Evolutionary conservation across 2,797 vertebrate genomes (phyloP).

Genomic region (Urocyon cinereoargenteus): DNA sequence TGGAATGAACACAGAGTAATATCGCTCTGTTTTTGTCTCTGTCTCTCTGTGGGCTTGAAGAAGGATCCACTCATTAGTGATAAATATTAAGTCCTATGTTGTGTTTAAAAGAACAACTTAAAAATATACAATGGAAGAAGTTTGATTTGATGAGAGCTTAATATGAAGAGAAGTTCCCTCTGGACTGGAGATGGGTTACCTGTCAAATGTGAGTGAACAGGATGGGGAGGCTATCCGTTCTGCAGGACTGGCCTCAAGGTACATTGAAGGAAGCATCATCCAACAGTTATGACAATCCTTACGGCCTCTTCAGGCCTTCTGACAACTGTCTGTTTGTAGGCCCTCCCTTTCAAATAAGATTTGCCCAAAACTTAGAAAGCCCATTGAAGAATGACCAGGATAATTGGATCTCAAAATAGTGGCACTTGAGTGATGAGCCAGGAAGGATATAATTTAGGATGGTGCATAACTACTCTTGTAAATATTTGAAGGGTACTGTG

Average conservation of each 20-base stretch:
- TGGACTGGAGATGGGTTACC: too few relatives aligned
- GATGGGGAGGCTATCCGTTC: rapidly evolving
- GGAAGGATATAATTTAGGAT: neutral
- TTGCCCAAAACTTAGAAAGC: neutral
- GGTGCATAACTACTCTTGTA: neutral
- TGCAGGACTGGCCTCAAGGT: rapidly evolving
- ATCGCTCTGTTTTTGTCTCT: neutral
- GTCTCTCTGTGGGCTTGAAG: neutral
- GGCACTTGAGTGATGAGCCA: neutral
- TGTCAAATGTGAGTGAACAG: neutral
- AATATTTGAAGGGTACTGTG: neutral
- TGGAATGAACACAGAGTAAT: neutral
- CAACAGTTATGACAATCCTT: neutral
- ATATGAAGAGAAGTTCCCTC: neutral
- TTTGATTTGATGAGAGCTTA: neutral
- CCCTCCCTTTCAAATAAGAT: neutral
- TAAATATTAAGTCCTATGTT: slow-evolving; percentile 16
- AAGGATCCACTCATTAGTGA: neutral
- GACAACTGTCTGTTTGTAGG: neutral
- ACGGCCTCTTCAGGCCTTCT: neutral
- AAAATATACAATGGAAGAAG: neutral
- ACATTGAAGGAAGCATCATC: rapidly evolving
- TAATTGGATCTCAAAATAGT: neutral
- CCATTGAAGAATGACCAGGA: neutral
- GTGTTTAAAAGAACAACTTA: neutral